Conservation (phyloP, 2,888 invertebrate genomes). For the Megalurothrips usitatus region DNA sequence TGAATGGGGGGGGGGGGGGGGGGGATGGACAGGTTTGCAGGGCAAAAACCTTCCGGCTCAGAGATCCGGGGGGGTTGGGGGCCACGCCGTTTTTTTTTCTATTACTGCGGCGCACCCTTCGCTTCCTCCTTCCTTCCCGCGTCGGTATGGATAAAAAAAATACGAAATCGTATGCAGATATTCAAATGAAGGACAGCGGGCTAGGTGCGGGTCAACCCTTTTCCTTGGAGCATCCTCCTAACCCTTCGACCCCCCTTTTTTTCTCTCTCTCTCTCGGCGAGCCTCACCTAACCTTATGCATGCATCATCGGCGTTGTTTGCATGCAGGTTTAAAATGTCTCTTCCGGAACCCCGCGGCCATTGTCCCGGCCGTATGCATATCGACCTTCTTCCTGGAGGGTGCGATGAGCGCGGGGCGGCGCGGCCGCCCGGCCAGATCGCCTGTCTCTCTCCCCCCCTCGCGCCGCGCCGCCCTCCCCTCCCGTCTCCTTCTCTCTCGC, state of each 20-base stretch:
- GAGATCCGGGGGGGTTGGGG: not conserved
- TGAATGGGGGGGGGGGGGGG: not conserved
- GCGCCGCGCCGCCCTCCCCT: not conserved
- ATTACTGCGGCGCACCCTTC: not conserved
- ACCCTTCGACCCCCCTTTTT: constrained; percentile 5
- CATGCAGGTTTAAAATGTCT: constrained; percentile 23
- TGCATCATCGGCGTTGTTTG: constrained; percentile 12
- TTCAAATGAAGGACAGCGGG: constrained; percentile 24
- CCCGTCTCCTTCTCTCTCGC: not conserved
- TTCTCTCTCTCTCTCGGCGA: not conserved
- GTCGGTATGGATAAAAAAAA: not conserved
- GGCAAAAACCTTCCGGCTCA: not conserved
- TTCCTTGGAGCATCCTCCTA: constrained; percentile 17
- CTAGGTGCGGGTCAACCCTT: constrained; percentile 23
- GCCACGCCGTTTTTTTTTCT: not conserved
- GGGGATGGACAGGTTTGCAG: not conserved
- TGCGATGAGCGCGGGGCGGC: not conserved
- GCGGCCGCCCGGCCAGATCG: not conserved
- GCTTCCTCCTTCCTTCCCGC: constrained; percentile 3
- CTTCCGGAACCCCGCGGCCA: constrained; percentile 11
- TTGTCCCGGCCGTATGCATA: constrained; percentile 17
- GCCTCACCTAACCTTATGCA: not conserved
- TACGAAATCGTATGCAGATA: constrained; percentile 14
- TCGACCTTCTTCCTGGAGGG: constrained; percentile 24
- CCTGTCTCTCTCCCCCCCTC: not conserved